Conservation (phyloP, 2,113 vertebrate species). For the Aldabrachelys gigantea region DNA sequence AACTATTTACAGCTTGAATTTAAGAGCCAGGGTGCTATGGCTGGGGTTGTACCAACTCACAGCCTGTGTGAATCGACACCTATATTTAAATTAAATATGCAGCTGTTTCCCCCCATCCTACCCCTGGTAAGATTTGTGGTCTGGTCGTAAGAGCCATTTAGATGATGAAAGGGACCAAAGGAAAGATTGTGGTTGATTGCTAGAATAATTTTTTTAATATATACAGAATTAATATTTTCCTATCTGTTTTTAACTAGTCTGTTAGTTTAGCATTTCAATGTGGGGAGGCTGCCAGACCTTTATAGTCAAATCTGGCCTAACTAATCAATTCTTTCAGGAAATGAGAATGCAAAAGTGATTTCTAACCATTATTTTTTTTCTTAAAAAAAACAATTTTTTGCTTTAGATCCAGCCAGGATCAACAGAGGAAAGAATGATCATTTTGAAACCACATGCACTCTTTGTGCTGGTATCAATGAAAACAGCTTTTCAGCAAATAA, state of each 20-base stretch:
- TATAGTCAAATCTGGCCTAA: conserved; percentile 59
- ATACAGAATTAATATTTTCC: conserved; percentile 64
- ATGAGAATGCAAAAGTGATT: conserved; percentile 46
- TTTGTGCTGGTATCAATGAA: background rate
- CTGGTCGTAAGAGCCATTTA: conserved; percentile 63
- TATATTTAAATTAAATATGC: background rate
- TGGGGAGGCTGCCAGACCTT: conserved; percentile 64
- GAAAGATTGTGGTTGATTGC: conserved; percentile 61
- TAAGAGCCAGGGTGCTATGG: background rate
- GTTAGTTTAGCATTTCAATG: conserved; percentile 65
- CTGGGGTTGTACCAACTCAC: background rate
- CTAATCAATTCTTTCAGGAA: conserved; percentile 58
- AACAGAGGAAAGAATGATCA: background rate
- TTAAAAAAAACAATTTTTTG: background rate
- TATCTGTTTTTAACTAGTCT: conserved; percentile 64
- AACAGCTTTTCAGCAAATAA: background rate
- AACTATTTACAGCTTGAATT: background rate
- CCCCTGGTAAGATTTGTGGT: conserved; percentile 52
- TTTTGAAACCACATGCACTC: background rate
- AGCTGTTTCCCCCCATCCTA: background rate
- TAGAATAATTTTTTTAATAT: conserved; percentile 59
- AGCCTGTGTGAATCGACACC: background rate
- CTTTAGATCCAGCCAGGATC: conserved; percentile 17
- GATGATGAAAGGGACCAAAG: conserved; percentile 63
- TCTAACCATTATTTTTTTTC: conserved; percentile 15